Base-by-base conservation (phyloP, 1,140 invertebrate genomes). In the Lerema accius region DNA sequence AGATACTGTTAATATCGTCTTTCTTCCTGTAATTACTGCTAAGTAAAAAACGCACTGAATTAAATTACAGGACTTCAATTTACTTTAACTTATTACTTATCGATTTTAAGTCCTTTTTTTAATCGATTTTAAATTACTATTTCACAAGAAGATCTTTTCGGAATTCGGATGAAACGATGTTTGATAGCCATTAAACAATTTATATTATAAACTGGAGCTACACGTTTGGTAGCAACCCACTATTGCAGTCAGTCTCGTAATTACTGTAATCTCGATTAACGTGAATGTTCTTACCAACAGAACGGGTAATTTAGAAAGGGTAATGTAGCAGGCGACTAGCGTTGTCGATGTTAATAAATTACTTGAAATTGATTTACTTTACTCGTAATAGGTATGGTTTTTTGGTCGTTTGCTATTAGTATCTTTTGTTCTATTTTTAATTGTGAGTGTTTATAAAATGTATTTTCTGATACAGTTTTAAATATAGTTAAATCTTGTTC, bases 201-300 rank as follows among this genome's bases (percentile, higher is more conserved):
- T 32, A 32, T 32, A 32, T 32, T 7, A 32, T 32, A 32, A 32
- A 32, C 9, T 32, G 28, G 28, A 7, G 9, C 9, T 32, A 7
- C 28, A 32, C 28, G 28, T 32, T 32, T 32, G 9, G 4, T 32
- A 4, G 28, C 28, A 32, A 9, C 28, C 7, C 4, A 7, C 28
- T 32, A 32, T 32, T 32, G 28, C 28, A 32, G 28, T 37, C 11
- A n/a, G 4, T 37, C 35, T 37, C n/a, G 35, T 37, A 37, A 37
- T 37, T 37, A 37, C 35, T 37, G 35, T 37, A 37, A 37, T 37
- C n/a, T 37, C 35, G 35, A 37, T 37, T n/a, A 37, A 37, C 28
- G 4, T 11, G 35, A n/a, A 11, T n/a, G 35, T 37, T 37, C 35
- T 32, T 32, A 32, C 28, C 28, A 32, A 37, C n/a, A 37, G 35